Evolutionary conservation across 92 coral and sea anemone genomes (phyloP).

Genomic region (Bergia puertoricense): DNA sequence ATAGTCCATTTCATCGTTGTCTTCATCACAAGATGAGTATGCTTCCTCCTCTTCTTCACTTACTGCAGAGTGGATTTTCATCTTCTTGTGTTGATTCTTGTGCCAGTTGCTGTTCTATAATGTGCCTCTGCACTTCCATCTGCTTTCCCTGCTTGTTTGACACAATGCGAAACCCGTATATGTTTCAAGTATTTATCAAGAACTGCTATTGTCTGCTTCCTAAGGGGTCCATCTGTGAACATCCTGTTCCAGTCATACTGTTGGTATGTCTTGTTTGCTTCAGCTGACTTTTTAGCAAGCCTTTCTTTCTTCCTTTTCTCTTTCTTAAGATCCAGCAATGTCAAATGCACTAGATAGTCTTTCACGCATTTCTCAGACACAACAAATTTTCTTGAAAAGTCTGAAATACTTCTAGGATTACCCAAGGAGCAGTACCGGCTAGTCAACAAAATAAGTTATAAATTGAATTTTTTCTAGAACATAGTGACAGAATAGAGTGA

Average conservation of each 20-base stretch:
- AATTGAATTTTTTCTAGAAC: too few relatives aligned
- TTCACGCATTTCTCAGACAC: conserved; percentile 62
- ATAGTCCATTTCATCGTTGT: conserved; percentile 40
- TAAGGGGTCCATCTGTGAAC: conserved; percentile 39
- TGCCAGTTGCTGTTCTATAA: conserved; percentile 52
- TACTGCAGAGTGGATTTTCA: neutral
- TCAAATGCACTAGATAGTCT: conserved; percentile 60
- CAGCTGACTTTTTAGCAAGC: conserved; percentile 48
- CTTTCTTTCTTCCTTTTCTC: conserved; percentile 57
- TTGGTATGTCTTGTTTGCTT: conserved; percentile 48
- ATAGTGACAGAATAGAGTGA: too few relatives aligned
- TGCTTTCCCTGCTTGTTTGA: conserved; percentile 13
- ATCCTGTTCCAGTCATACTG: conserved; percentile 47
- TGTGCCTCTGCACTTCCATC: conserved; percentile 35
- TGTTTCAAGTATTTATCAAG: conserved; percentile 45
- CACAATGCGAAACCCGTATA: conserved; percentile 20
- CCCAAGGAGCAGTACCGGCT: too few relatives aligned
- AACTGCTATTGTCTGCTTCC: conserved; percentile 18
- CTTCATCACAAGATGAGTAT: conserved; percentile 52
- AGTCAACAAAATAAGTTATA: too few relatives aligned
- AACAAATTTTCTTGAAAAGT: conserved; percentile 43
- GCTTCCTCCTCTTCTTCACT: conserved; percentile 37
- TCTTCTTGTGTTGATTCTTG: conserved; percentile 48
- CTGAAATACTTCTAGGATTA: conserved; percentile 2
- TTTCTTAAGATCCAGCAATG: conserved; percentile 60